Base-by-base conservation (phyloP, 1,140 invertebrate species). In the Octopus sinensis region DNA sequence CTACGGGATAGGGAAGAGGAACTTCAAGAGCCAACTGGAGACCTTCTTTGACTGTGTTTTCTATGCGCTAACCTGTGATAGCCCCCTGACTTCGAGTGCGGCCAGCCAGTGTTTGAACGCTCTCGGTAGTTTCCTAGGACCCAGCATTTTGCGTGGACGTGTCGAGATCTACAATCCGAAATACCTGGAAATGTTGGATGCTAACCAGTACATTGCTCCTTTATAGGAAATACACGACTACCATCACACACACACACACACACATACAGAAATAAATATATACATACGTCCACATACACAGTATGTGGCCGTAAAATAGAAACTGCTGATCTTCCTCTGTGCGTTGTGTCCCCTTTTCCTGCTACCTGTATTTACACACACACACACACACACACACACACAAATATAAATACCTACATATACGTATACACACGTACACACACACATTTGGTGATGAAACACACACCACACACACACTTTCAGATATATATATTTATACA, bases 41-140 rank as follows among this genome's bases (percentile, higher is more conserved):
- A 73, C 88, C 10, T 93, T 93, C 84, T 88, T 93, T 81, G 92
- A 93, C 84, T 82, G 90, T 10, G 90, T 93, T 53, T 93, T 93
- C 85, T 92, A 92, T 84, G 89, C 90, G 81, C 83, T 93, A 86
- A 92, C 93, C 88, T 91, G 91, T 90, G 92, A 93, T 86, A 93
- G 92, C 87, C 89, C 90, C 54, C 84, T 93, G 71, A 92, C 92
- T 13, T 91, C 92, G 23, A 90, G 89, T 85, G 91, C 92, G 51
- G 92, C 92, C 51, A 91, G 88, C 83, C 90, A 92, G 80, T 93
- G 92, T 85, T 83, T 93, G 52, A 89, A 89, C 79, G 88, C 91
- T 76, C 86, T 93, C 4, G 88, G 90, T 76, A 84, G 85, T n/a
- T 89, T 91, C 68, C 85, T 93, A 43, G 93, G 93, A 4, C 91